These are phyloP conservation scores for Papilio elwesi DNA, from an alignment of 2,888 invertebrate species.

Conservation along the genomic window DNA sequence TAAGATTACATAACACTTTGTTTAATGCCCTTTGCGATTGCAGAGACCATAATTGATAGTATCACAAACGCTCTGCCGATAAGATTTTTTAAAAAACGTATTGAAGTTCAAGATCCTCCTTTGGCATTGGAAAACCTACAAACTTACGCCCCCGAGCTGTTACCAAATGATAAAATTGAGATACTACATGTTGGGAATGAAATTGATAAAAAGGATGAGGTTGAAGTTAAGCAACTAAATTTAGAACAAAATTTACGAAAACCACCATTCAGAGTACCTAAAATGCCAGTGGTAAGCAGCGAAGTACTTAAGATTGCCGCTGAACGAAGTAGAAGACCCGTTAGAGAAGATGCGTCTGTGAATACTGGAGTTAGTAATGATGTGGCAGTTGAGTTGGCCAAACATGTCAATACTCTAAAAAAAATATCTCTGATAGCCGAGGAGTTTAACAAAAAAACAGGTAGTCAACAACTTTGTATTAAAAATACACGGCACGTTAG, in stretches of 20 bases:
- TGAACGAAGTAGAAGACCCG: constrained; percentile 51
- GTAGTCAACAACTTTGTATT: constrained; percentile 49
- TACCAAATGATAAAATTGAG: constrained; percentile 60
- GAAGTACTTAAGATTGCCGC: constrained; percentile 64
- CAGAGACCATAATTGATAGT: constrained; percentile 72
- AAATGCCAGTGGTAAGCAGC: constrained; percentile 73
- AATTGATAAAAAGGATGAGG: constrained; percentile 40
- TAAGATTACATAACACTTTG: background rate
- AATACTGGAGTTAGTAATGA: constrained; percentile 69
- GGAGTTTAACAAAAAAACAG: constrained; percentile 79
- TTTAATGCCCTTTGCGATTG: constrained; percentile 10
- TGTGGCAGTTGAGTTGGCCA: constrained; percentile 70
- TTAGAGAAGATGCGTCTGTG: constrained; percentile 62
- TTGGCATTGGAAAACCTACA: constrained; percentile 66
- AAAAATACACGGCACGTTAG: background rate
- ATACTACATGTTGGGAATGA: constrained; percentile 43
- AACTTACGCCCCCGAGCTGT: constrained; percentile 66
- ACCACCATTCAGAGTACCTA: constrained; percentile 64
- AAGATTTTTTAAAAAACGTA: constrained; percentile 59
- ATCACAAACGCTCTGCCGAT: constrained; percentile 72
- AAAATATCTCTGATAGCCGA: constrained; percentile 79
- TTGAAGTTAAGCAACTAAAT: constrained; percentile 46
- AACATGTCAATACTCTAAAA: constrained; percentile 68
- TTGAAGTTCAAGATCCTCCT: constrained; percentile 60
- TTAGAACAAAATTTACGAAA: constrained; percentile 42